A percentile compares a stretch with the other conserved stretches of the same genome.
These are phyloP conservation scores for Pogona vitticeps DNA, from an alignment of 2,113 vertebrate genomes.

Conservation along the genomic window DNA sequence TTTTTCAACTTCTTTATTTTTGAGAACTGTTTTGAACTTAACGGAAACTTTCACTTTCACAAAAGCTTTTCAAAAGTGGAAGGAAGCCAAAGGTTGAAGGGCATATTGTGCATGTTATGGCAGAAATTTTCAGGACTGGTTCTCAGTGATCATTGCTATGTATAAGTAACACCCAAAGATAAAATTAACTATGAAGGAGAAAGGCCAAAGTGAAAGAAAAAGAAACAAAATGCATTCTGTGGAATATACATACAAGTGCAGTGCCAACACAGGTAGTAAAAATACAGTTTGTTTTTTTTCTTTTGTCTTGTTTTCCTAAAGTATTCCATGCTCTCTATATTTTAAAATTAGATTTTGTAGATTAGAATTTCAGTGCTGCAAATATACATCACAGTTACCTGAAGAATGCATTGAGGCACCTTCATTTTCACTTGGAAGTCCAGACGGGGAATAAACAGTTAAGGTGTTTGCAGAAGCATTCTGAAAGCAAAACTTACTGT, in stretches of 20 bases:
- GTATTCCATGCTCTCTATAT: neutral
- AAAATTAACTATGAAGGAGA: neutral
- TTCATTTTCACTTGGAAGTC: neutral
- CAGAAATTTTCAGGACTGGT: neutral
- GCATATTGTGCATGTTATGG: constrained; percentile 18
- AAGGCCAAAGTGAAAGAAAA: neutral
- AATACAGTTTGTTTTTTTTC: too few relatives aligned
- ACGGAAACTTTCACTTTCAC: constrained; percentile 33
- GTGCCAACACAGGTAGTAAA: neutral
- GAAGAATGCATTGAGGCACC: neutral
- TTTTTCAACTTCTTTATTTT: constrained; percentile 3
- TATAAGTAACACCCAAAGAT: neutral
- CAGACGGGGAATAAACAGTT: neutral
- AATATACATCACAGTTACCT: neutral
- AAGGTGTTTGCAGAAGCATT: neutral
- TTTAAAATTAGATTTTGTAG: neutral
- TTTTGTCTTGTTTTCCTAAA: too few relatives aligned
- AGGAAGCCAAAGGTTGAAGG: constrained; percentile 45
- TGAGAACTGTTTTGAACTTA: constrained; percentile 17
- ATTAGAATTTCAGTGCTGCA: neutral
- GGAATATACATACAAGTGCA: too few relatives aligned
- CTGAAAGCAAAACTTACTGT: neutral
- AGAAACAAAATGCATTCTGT: neutral
- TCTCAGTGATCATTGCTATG: neutral
- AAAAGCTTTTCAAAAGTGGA: constrained; percentile 15